phyloP scores from a whole-genome alignment of 2,888 invertebrate genomes.

The Eremobia ochroleuca region DNA sequence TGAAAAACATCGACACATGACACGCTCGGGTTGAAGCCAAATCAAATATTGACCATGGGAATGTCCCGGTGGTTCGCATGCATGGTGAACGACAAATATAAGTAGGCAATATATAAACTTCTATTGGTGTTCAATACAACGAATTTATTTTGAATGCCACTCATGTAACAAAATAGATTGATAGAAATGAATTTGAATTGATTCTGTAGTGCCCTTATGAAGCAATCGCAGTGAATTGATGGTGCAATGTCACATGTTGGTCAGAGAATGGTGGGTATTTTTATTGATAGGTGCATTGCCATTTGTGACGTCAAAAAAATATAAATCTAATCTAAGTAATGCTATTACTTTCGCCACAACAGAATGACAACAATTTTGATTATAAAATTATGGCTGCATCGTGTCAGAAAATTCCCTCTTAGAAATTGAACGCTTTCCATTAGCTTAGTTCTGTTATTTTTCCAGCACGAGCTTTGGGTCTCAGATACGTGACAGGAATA shows the following conservation, averaged over 20 bases:
- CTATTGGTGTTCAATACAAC: conserved; percentile 34
- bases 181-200: conserved; percentile 4
- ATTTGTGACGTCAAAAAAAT: not conserved
- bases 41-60: conserved; percentile 72
- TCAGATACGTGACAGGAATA: not conserved
- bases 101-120: conserved; percentile 11
- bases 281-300: not conserved
- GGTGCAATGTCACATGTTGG: not conserved
- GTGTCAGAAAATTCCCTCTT: not conserved
- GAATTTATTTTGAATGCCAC: conserved; percentile 31
- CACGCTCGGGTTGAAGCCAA: conserved; percentile 63
- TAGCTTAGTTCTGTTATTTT: not conserved
- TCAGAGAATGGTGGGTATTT: not conserved
- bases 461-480: not conserved
- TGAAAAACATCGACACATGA: conserved; percentile 69
- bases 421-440: not conserved
- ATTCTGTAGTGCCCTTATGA: not conserved
- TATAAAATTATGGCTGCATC: not conserved
- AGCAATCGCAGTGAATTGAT: not conserved
- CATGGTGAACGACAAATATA: not conserved
- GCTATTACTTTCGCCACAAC: not conserved
- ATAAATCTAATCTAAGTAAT: not conserved
- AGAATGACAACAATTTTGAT: not conserved
- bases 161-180: conserved; percentile 11
- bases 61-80: conserved; percentile 14